Evolutionary conservation across 2,113 vertebrate species (phyloP).

Genomic region (Platanista minor): DNA sequence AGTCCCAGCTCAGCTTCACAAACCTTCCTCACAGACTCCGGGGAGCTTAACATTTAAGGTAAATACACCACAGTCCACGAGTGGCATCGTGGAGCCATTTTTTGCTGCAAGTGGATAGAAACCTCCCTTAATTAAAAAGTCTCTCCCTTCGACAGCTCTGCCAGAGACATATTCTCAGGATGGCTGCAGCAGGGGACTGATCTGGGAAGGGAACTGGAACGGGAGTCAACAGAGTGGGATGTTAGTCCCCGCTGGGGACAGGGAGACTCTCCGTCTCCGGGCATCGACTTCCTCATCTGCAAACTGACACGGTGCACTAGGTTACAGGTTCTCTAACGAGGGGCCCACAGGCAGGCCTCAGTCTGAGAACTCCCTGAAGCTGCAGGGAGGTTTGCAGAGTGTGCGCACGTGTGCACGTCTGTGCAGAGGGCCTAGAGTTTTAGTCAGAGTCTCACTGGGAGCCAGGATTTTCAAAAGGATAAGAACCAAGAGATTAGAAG

Average conservation of each 20-base stretch:
- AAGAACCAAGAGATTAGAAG: background rate
- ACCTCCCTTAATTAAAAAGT: background rate
- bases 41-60: background rate
- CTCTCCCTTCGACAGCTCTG: background rate
- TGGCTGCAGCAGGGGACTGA: background rate
- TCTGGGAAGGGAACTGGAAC: background rate
- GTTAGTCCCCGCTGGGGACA: background rate
- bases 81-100: background rate
- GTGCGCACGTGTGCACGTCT: background rate
- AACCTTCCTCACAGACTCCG: background rate
- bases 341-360: background rate
- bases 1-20: conserved; percentile 31
- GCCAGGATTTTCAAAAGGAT: background rate
- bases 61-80: background rate
- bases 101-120: background rate
- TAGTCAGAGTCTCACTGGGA: background rate
- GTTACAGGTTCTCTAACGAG: background rate
- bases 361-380: background rate
- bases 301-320: background rate
- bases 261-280: background rate
- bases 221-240: background rate
- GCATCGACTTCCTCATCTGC: background rate
- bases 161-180: background rate
- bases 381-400: background rate
- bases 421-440: background rate